Percentiles rank a stretch among this genome's conserved stretches.
phyloP scores from a whole-genome alignment of 2,888 invertebrate genomes.

The Itoplectis maculator region DNA sequence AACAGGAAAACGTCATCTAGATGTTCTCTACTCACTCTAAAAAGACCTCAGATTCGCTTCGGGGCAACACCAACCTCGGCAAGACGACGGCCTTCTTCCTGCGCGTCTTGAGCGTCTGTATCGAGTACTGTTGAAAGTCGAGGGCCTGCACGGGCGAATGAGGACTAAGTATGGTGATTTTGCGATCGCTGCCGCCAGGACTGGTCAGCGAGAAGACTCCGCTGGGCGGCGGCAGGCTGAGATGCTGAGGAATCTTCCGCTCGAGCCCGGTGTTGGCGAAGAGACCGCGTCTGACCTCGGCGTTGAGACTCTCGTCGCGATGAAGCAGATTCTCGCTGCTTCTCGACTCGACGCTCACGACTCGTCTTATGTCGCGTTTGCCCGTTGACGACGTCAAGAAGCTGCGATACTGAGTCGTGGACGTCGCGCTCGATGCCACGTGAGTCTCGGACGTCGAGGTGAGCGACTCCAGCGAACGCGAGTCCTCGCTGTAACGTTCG shows the following conservation, averaged over 20 bases:
- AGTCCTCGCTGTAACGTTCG: conserved; percentile 81
- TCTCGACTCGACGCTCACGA: conserved; percentile 85
- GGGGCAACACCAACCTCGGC: conserved; percentile 90
- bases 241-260: conserved; percentile 88
- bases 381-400: conserved; percentile 87
- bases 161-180: conserved; percentile 92
- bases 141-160: conserved; percentile 90
- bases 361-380: conserved; percentile 88
- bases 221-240: conserved; percentile 89
- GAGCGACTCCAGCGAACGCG: conserved; percentile 80
- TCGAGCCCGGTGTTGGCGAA: conserved; percentile 88
- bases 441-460: conserved; percentile 85
- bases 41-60: conserved; percentile 90
- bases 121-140: conserved; percentile 87
- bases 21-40: conserved; percentile 86
- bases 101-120: conserved; percentile 87
- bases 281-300: conserved; percentile 89
- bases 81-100: conserved; percentile 91
- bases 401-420: conserved; percentile 87
- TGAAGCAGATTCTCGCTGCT: conserved; percentile 88
- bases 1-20: conserved; percentile 50
- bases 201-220: conserved; percentile 86
- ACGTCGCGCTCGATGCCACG: conserved; percentile 83
- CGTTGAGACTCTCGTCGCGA: conserved; percentile 86
- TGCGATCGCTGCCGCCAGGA: conserved; percentile 86